These are phyloP conservation scores for Crossocerus cetratus DNA, from an alignment of 2,888 invertebrate genomes.

Conservation along the genomic window DNA sequence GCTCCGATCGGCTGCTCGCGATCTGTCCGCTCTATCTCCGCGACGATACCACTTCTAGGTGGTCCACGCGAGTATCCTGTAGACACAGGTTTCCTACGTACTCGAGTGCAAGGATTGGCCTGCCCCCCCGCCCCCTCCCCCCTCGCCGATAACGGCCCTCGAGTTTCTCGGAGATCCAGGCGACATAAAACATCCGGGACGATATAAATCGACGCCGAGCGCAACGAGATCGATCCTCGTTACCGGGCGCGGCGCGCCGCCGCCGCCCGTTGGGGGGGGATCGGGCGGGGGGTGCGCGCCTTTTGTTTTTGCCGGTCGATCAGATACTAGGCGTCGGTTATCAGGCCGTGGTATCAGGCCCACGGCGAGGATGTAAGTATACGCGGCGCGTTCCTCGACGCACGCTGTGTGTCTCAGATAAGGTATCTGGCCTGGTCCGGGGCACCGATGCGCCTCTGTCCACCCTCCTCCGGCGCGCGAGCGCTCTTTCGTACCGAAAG, in stretches of 20 bases:
- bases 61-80: conserved; percentile 34
- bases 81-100: not conserved
- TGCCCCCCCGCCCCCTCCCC: not conserved
- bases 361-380: conserved; percentile 68
- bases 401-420: conserved; percentile 70
- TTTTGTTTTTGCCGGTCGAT: conserved; percentile 74
- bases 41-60: conserved; percentile 38
- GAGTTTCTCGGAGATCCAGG: conserved; percentile 41
- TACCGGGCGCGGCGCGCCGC: conserved; percentile 41
- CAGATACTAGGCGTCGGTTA: conserved; percentile 71
- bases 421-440: conserved; percentile 69
- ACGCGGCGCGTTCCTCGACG: conserved; percentile 58
- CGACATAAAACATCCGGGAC: conserved; percentile 48
- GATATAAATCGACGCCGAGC: conserved; percentile 53
- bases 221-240: conserved; percentile 67
- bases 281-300: conserved; percentile 35
- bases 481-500: conserved; percentile 64
- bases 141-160: conserved; percentile 17
- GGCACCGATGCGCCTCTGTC: conserved; percentile 69
- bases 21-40: conserved; percentile 28
- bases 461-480: conserved; percentile 2
- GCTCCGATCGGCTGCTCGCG: conserved; percentile 24
- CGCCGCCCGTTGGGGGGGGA: conserved; percentile 11
- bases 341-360: conserved; percentile 71
- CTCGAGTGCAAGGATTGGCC: not conserved